Conservation (phyloP, 2,888 invertebrate genomes). For the Rotaria sp. region DNA sequence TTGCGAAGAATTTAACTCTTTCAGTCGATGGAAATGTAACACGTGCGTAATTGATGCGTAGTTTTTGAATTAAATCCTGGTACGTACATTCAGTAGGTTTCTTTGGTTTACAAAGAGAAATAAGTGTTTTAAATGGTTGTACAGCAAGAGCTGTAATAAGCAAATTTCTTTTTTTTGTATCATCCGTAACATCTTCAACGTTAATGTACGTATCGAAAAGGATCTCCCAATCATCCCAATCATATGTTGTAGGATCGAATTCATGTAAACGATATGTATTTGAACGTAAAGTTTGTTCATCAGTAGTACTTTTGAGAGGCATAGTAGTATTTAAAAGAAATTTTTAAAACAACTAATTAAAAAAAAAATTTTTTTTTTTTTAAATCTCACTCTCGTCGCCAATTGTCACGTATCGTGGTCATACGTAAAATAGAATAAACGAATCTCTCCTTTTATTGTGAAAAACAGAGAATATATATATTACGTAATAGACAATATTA, state of each 20-base stretch:
- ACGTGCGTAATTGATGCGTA: neutral
- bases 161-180: neutral
- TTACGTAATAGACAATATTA: no score
- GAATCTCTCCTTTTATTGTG: no score
- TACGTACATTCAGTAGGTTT: neutral
- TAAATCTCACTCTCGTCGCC: no score
- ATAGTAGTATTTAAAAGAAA: no score
- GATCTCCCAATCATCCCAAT: neutral
- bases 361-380: no score
- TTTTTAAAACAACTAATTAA: no score
- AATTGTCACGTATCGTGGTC: no score
- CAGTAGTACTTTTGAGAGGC: no score
- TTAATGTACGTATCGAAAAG: neutral
- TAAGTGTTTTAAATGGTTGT: neutral
- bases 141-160: neutral
- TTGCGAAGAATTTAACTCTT: neutral
- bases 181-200: neutral
- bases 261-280: neutral
- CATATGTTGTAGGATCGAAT: neutral
- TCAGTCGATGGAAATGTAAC: neutral
- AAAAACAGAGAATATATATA: no score
- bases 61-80: neutral
- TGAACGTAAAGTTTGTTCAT: neutral
- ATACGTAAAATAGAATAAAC: no score
- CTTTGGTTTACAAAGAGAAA: neutral